Conservation (phyloP, 1,140 invertebrate species). For the Cephus cinctus region DNA sequence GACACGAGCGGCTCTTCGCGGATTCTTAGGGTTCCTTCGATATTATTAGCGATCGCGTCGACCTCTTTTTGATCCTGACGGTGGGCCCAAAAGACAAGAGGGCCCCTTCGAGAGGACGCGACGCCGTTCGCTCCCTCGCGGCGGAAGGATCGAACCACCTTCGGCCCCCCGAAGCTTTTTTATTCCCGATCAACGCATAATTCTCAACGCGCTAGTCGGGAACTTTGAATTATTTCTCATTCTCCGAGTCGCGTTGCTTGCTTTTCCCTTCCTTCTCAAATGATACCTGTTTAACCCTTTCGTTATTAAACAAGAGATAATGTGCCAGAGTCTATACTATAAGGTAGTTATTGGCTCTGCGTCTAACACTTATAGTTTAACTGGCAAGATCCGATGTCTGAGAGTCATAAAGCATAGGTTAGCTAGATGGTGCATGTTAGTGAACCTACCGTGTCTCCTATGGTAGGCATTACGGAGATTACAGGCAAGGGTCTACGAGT, state of each 20-base stretch:
- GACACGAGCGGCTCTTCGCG: constrained; percentile 46
- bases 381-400: constrained; percentile 31
- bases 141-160: not conserved
- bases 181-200: constrained; percentile 19
- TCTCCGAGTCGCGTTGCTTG: too few relatives aligned
- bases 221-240: too few relatives aligned
- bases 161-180: constrained; percentile 13
- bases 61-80: constrained; percentile 50
- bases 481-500: constrained; percentile 25
- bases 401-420: constrained; percentile 33
- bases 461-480: constrained; percentile 39
- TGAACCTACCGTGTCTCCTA: constrained; percentile 25
- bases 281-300: too few relatives aligned
- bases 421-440: constrained; percentile 14
- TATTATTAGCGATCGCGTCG: constrained; percentile 55
- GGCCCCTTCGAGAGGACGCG: constrained; percentile 17
- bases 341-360: too few relatives aligned
- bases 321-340: too few relatives aligned
- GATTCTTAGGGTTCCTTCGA: constrained; percentile 51
- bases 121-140: constrained; percentile 8
- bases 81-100: constrained; percentile 5
- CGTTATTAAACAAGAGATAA: too few relatives aligned
- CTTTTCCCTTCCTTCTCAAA: too few relatives aligned
- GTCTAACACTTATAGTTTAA: too few relatives aligned
- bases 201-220: too few relatives aligned